Evolutionary conservation across 2,797 vertebrate species (phyloP).

Genomic region (Typhlichthys subterraneus): DNA sequence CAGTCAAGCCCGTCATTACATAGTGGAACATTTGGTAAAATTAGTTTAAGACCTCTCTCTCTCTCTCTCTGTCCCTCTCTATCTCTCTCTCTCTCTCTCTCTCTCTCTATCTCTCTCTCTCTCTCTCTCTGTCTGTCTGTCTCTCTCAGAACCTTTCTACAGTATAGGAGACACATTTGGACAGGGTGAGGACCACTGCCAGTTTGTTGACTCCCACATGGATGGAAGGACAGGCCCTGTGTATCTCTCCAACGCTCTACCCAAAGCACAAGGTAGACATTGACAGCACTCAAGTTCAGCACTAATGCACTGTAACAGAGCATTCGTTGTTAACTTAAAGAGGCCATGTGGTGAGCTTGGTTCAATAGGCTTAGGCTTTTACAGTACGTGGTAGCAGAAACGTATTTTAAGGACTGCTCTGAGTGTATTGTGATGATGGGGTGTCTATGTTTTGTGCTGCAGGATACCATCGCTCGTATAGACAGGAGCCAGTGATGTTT

Average conservation of each 20-base stretch:
- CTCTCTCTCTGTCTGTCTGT: slow-evolving; percentile 2
- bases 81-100: not conserved
- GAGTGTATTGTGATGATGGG: not conserved
- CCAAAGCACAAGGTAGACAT: slow-evolving; percentile 86
- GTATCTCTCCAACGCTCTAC: slow-evolving; percentile 82
- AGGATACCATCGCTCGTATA: slow-evolving; percentile 93
- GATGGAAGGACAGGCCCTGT: slow-evolving; percentile 93
- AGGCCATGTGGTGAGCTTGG: no score
- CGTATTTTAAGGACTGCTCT: no score
- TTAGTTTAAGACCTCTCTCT: not conserved
- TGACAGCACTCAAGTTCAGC: not conserved
- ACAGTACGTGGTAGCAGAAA: no score
- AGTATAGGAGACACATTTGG: slow-evolving; percentile 94
- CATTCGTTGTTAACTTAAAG: no score
- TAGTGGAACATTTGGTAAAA: slow-evolving; percentile 9
- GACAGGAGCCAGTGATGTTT: slow-evolving; percentile 92
- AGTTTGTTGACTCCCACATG: slow-evolving; percentile 96
- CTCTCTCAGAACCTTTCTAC: slow-evolving; percentile 87
- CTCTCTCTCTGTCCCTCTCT: not conserved
- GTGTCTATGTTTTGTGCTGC: slow-evolving; percentile 36
- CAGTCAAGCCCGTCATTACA: not conserved
- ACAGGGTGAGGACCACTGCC: slow-evolving; percentile 95
- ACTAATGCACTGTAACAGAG: not conserved
- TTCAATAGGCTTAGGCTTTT: no score
- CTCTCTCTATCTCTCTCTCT: not conserved